phyloP scores from a whole-genome alignment of 1,140 invertebrate species.

The Eurosta solidaginis region DNA sequence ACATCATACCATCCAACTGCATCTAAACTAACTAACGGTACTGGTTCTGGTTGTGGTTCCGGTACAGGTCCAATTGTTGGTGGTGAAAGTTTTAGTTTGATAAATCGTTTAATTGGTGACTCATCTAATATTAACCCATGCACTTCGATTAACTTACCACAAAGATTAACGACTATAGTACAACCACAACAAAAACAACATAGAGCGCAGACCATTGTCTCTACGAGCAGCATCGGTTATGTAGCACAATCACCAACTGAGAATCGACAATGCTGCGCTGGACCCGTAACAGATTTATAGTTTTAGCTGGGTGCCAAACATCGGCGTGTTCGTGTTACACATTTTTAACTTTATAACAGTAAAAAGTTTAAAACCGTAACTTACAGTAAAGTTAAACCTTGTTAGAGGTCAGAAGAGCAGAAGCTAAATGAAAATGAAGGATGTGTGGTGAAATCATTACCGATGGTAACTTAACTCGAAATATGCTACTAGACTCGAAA shows the following conservation, averaged over 20 bases:
- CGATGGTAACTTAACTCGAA: background rate
- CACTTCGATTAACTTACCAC: background rate
- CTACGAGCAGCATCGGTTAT: constrained; percentile 36
- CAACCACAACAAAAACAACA: constrained; percentile 21
- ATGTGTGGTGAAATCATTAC: background rate
- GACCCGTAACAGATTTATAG: constrained; percentile 59
- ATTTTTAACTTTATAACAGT: background rate
- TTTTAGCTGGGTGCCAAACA: constrained; percentile 42
- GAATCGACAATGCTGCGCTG: constrained; percentile 43
- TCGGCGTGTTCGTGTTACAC: background rate
- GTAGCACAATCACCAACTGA: constrained; percentile 38
- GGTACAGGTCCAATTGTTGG: background rate
- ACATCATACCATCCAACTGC: background rate
- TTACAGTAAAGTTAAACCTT: no score
- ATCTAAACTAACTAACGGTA: constrained; percentile 35
- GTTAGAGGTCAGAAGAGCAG: no score
- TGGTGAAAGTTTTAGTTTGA: background rate
- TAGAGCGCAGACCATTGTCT: background rate
- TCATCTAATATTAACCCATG: constrained; percentile 16
- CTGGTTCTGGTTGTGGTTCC: background rate
- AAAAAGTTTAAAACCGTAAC: no score
- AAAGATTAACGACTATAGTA: background rate
- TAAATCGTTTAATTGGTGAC: background rate
- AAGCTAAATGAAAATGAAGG: no score
- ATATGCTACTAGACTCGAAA: background rate